Evolutionary conservation across 2,888 invertebrate species (phyloP), one percentile per base, ranked within the genome.

Genomic region (Peribatodes rhomboidaria): DNA sequence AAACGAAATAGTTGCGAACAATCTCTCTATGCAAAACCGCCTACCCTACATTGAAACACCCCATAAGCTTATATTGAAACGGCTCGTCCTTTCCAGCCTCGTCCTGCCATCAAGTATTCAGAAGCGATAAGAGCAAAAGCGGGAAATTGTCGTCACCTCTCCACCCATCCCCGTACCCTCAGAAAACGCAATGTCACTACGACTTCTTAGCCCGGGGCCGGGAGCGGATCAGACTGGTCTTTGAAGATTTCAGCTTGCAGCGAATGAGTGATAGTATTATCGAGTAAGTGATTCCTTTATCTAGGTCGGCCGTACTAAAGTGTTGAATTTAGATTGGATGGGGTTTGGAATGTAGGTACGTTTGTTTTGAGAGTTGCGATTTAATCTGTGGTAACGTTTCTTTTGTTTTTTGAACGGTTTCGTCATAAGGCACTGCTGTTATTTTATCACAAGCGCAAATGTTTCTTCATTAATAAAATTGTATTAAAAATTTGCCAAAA

Each of bases 171-270:
- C 95, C 96, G 57, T 98, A 98, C 90, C 97, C 97, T 10, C 92
- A 95, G 67, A 95, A 96, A 85, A 95, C 97, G 72, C 95, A 96
- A 78, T 99, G 98, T 91, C 96, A 97, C 80, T 98, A 98, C 88
- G 97, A 98, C 85, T 98, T 99, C 87, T 95, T 96, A 79, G 98
- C 98, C 18, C 94, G 96, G 61, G 96, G 96, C 41, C 95, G 96
- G 74, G 98, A 99, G 86, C 90, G 97, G 71, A 96, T 98, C 52
- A 96, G 97, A 88, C 95, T 98, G 70, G 94, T 96, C 71, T 98
- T 98, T 87, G 96, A 96, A 78, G 97, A 97, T 87, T 98, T 98
- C 88, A 96, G 96, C 86, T 94, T 97, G 73, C 95, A 95, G 85
- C 95, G 95, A 86, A 94, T 95, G 58, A 92, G 93, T 27, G 94